Percentiles rank a stretch among this genome's conserved stretches.
Conservation (phyloP, 35 echinoderm and acorn worm genomes). For the Diadema setosum region DNA sequence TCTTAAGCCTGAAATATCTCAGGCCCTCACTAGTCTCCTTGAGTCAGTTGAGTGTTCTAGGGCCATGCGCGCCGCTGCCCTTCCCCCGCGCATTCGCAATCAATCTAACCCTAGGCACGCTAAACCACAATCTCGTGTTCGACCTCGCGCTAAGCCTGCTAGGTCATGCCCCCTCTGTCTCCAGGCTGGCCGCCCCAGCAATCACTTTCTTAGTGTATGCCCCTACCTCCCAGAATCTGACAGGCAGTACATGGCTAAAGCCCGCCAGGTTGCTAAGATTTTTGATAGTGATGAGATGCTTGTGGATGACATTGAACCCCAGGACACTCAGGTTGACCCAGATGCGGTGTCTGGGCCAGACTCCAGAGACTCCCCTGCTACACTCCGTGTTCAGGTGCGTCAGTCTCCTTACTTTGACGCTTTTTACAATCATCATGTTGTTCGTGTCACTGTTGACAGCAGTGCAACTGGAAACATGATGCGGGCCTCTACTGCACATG, state of each 20-base stretch:
- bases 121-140: too few relatives aligned
- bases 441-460: neutral
- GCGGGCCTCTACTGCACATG: neutral
- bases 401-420: slow-evolving; percentile 34
- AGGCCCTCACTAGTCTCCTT: slow-evolving; percentile 33
- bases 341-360: neutral
- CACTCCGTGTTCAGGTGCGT: neutral
- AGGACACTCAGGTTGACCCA: neutral
- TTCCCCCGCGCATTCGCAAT: too few relatives aligned
- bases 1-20: slow-evolving; percentile 71
- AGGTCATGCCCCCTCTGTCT: too few relatives aligned
- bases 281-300: too few relatives aligned
- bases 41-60: slow-evolving; percentile 28
- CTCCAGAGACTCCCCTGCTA: neutral
- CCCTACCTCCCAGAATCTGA: slow-evolving; percentile 59
- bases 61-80: too few relatives aligned
- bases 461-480: slow-evolving; percentile 4
- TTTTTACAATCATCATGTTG: neutral
- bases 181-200: neutral
- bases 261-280: too few relatives aligned
- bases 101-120: neutral
- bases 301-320: neutral
- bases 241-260: neutral
- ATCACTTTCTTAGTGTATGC: slow-evolving; percentile 64
- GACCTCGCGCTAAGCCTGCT: too few relatives aligned